Evolutionary conservation across 2,888 invertebrate genomes (phyloP).

Genomic region (Xestoiulus laeticollis): DNA sequence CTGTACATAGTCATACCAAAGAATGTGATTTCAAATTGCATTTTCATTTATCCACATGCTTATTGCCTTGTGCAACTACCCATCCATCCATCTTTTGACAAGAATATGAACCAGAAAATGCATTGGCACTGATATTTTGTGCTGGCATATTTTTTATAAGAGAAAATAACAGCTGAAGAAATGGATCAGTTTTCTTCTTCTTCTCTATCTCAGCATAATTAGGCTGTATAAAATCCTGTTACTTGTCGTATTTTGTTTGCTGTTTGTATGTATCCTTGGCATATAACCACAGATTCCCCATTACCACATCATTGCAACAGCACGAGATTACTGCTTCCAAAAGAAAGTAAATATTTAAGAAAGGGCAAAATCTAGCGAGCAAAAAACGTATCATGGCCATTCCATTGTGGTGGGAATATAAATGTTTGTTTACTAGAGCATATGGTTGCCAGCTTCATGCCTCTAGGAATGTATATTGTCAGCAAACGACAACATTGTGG

Average conservation of each 20-base stretch:
- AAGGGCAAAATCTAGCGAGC: conserved; percentile 22
- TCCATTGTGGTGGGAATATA: conserved; percentile 36
- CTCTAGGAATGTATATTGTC: neutral
- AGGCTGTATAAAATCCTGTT: conserved; percentile 36
- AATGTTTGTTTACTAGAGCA: conserved; percentile 18
- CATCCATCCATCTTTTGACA: too few species aligned
- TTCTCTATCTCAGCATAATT: neutral
- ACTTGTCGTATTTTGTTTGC: neutral
- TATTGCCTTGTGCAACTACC: too few species aligned
- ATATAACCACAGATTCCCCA: conserved; percentile 32
- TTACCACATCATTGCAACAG: conserved; percentile 39
- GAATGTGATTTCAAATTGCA: too few species aligned
- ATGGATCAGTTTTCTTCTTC: neutral
- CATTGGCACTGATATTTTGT: neutral
- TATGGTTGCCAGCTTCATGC: neutral
- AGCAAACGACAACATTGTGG: neutral
- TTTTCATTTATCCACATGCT: too few species aligned
- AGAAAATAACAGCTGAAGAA: neutral
- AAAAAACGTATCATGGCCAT: conserved; percentile 23
- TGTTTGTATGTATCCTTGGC: neutral
- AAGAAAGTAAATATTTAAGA: conserved; percentile 38
- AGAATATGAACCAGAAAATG: too few species aligned
- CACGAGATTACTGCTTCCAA: neutral
- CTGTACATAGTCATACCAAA: too few species aligned
- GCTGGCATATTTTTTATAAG: neutral